A percentile compares a stretch with the other conserved stretches of the same genome.
These are phyloP conservation scores for Lithophane ornitopus DNA, from an alignment of 2,888 invertebrate genomes.

Conservation along the genomic window DNA sequence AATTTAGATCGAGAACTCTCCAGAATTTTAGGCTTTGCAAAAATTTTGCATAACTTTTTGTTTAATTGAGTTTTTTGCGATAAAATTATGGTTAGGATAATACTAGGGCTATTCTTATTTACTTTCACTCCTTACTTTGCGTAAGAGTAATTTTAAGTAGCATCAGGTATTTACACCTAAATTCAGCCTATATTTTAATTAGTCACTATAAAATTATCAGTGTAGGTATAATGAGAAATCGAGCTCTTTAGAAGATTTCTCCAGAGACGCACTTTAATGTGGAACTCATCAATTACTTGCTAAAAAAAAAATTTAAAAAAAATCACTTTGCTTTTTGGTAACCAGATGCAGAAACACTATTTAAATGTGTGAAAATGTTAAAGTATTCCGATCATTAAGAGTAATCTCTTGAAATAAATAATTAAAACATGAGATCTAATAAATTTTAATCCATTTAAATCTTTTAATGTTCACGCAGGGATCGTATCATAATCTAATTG, in stretches of 20 bases:
- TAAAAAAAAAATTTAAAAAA: not conserved
- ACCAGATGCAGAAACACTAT: not conserved
- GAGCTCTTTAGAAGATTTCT: not conserved
- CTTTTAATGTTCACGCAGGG: conserved; percentile 19
- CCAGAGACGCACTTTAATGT: not conserved
- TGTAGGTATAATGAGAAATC: not conserved
- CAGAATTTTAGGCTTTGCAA: conserved; percentile 52
- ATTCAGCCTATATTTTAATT: not conserved
- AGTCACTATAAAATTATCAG: too few relatives aligned
- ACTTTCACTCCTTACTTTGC: conserved; percentile 1
- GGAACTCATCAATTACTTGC: accelerated
- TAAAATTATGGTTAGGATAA: conserved; percentile 29
- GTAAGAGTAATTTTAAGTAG: not conserved
- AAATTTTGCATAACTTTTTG: conserved; percentile 56
- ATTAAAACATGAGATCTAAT: conserved; percentile 12
- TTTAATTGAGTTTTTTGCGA: conserved; percentile 47
- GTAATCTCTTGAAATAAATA: not conserved
- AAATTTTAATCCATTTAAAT: conserved; percentile 31
- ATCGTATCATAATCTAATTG: conserved; percentile 29
- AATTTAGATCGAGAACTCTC: conserved; percentile 52
- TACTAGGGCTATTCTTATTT: conserved; percentile 23
- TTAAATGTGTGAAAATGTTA: not conserved
- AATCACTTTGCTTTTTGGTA: not conserved
- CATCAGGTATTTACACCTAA: not conserved
- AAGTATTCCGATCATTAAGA: not conserved